A percentile compares a stretch with the other conserved stretches of the same genome.
Conservation (phyloP, 2,113 vertebrate genomes). For the Macquaria australasica region DNA sequence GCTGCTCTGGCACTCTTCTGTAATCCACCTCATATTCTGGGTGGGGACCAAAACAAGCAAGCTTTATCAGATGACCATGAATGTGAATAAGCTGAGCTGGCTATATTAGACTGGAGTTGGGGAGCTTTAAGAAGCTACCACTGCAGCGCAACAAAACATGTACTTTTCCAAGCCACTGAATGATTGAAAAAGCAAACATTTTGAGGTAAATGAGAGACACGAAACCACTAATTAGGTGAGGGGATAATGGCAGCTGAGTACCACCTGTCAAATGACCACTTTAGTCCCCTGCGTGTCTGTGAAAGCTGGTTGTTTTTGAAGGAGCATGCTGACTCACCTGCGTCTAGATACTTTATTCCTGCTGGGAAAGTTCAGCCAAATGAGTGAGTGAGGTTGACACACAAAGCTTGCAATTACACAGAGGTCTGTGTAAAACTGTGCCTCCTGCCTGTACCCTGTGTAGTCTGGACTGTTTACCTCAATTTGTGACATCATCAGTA, state of each 20-base stretch:
- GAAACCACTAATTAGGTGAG: constrained; percentile 72
- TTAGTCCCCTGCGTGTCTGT: constrained; percentile 58
- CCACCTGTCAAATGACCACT: constrained; percentile 79
- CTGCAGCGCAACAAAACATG: constrained; percentile 65
- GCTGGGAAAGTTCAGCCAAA: constrained; percentile 60
- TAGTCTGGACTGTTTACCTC: constrained; percentile 50
- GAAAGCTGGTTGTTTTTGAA: constrained; percentile 69
- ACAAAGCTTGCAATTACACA: constrained; percentile 65
- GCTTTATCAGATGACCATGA: constrained; percentile 80
- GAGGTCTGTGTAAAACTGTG: constrained; percentile 44
- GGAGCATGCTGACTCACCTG: constrained; percentile 73
- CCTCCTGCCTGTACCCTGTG: constrained; percentile 38
- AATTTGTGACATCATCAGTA: constrained; percentile 59
- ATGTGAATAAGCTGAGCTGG: constrained; percentile 70
- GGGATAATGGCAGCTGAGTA: constrained; percentile 73
- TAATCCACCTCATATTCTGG: constrained; percentile 73
- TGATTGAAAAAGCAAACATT: constrained; percentile 78
- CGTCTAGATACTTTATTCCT: constrained; percentile 42
- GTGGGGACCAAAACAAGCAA: constrained; percentile 80
- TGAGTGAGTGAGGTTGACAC: constrained; percentile 58
- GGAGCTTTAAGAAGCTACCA: constrained; percentile 47
- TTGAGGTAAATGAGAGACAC: constrained; percentile 72
- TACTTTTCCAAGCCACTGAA: constrained; percentile 70
- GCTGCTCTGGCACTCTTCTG: constrained; percentile 71
- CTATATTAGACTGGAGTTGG: constrained; percentile 60